These are phyloP conservation scores for Arvicola amphibius DNA, from an alignment of 2,797 vertebrate genomes.

Conservation along the genomic window DNA sequence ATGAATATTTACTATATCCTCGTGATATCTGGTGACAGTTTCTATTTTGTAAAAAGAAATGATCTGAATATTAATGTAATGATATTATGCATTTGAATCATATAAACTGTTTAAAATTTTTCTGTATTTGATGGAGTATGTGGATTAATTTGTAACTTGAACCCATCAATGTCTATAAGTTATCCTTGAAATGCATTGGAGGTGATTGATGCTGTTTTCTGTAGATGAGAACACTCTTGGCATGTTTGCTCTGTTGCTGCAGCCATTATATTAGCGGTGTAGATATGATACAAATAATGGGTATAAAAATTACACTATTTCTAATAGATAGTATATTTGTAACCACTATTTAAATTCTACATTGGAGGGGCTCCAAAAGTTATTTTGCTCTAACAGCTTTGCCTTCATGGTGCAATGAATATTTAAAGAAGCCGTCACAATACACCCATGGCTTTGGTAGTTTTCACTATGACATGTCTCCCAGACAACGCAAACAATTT, in stretches of 20 bases:
- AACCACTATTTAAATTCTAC: not conserved
- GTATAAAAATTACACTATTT: not conserved
- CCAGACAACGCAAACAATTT: not conserved
- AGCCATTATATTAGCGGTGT: not conserved
- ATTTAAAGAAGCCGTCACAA: not conserved
- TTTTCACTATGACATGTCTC: not conserved
- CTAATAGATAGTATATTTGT: not conserved
- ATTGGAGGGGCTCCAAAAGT: not conserved
- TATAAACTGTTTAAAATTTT: not conserved
- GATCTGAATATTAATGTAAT: not conserved
- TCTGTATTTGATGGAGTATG: not conserved
- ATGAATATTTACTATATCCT: not conserved
- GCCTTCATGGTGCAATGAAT: not conserved
- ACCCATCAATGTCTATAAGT: not conserved
- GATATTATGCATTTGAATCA: constrained; percentile 1
- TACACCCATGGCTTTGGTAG: not conserved
- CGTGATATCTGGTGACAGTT: not conserved
- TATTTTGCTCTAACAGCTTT: not conserved
- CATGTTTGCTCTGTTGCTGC: not conserved
- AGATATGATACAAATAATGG: not conserved
- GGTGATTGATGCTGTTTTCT: not conserved
- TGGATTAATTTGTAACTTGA: constrained; percentile 32
- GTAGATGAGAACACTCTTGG: not conserved
- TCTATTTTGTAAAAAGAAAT: constrained; percentile 26
- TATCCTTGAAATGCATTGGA: not conserved